Conservation (phyloP, 1,140 invertebrate genomes). For the Drosophila simulans region DNA sequence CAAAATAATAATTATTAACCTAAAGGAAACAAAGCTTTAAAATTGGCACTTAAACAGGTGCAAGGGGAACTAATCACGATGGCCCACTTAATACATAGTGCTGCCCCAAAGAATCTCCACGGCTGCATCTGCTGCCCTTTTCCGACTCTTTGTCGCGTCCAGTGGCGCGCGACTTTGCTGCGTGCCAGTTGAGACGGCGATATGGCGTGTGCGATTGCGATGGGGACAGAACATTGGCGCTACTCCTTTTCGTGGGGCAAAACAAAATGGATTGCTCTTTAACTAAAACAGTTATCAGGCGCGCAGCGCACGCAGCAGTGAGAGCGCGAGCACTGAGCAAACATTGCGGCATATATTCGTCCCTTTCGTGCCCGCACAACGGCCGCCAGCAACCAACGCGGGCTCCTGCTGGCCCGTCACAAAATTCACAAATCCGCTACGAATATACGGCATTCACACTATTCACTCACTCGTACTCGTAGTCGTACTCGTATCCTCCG, state of each 20-base stretch:
- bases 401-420: constrained; percentile 35
- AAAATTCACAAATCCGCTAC: constrained; percentile 84
- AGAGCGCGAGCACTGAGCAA: constrained; percentile 29
- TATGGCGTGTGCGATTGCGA: constrained; percentile 16
- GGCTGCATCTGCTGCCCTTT: constrained; percentile 20
- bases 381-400: background rate
- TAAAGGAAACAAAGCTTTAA: constrained; percentile 25
- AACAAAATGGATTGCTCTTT: constrained; percentile 84
- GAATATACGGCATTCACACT: constrained; percentile 83
- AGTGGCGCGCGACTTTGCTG: constrained; percentile 17
- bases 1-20: constrained; percentile 7
- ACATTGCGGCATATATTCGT: constrained; percentile 59
- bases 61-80: too few species aligned
- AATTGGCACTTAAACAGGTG: background rate
- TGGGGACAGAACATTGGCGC: constrained; percentile 50
- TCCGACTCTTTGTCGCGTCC: constrained; percentile 29
- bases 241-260: constrained; percentile 81
- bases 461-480: constrained; percentile 63
- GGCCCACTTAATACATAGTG: background rate
- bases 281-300: constrained; percentile 84
- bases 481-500: constrained; percentile 24
- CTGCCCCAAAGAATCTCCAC: background rate
- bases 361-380: constrained; percentile 35
- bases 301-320: constrained; percentile 39
- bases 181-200: constrained; percentile 35